A percentile compares a stretch with the other conserved stretches of the same genome.
Conservation (phyloP, 2,113 vertebrate species). For the Microtus ochrogaster region DNA sequence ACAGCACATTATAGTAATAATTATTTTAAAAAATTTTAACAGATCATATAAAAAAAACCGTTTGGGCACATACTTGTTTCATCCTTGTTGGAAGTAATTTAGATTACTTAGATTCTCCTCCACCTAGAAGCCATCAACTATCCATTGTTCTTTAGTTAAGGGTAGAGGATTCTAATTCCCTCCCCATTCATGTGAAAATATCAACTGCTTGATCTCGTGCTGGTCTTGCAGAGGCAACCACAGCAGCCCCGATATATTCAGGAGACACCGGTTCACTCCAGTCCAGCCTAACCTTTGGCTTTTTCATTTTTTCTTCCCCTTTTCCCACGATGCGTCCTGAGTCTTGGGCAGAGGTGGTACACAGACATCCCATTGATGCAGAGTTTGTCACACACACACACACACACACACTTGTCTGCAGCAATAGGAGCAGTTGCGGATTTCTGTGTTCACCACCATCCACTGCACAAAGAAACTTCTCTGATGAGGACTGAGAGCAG, state of each 20-base stretch:
- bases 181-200: not conserved
- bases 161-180: not conserved
- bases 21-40: slow-evolving; percentile 21
- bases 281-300: not conserved
- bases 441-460: not conserved
- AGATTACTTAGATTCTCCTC: not conserved
- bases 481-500: not conserved
- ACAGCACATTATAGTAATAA: not conserved
- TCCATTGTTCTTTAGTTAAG: not conserved
- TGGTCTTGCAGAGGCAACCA: not conserved
- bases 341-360: no score
- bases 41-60: not conserved
- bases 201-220: not conserved
- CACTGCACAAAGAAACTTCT: not conserved
- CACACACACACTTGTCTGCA: not conserved
- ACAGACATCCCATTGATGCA: not conserved
- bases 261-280: not conserved
- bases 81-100: not conserved
- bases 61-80: not conserved
- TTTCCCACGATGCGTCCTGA: no score
- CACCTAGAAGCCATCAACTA: not conserved
- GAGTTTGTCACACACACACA: no score
- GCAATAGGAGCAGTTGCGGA: no score
- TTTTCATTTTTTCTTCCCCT: no score
- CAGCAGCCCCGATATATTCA: not conserved